Evolutionary conservation across 2,888 invertebrate species (phyloP).

Genomic region (Mayetiola destructor): DNA sequence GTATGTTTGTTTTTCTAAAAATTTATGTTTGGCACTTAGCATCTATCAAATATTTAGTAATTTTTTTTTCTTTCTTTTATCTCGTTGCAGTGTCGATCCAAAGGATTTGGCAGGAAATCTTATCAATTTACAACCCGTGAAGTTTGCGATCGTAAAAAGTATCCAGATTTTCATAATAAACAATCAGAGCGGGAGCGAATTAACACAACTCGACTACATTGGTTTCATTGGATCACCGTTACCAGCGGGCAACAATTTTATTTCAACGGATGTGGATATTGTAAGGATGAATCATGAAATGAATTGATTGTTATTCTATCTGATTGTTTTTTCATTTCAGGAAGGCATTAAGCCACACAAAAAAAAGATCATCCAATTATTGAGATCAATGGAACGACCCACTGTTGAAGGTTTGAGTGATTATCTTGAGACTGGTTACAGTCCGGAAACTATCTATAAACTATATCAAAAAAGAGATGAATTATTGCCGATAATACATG

Average conservation of each 20-base stretch:
- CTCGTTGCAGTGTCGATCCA: conserved; percentile 48
- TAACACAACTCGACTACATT: conserved; percentile 79
- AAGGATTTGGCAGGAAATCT: conserved; percentile 76
- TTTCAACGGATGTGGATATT: conserved; percentile 6
- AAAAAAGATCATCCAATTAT: not conserved
- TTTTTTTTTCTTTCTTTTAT: conserved; percentile 14
- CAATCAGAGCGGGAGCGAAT: conserved; percentile 69
- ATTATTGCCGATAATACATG: not conserved
- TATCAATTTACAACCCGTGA: conserved; percentile 80
- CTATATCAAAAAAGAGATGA: not conserved
- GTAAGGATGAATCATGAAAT: conserved; percentile 3
- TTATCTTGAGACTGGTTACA: not conserved
- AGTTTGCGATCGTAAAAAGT: conserved; percentile 96
- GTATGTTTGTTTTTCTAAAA: conserved; percentile 42
- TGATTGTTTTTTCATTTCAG: conserved; percentile 2
- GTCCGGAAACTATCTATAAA: not conserved
- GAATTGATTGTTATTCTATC: conserved; percentile 2
- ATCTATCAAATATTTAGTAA: conserved; percentile 2
- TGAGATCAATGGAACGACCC: not conserved
- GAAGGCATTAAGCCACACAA: not conserved
- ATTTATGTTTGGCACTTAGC: conserved; percentile 1
- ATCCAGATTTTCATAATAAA: conserved; percentile 83
- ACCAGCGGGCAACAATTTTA: not conserved
- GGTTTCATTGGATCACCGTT: conserved; percentile 74
- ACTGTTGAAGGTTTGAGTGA: not conserved